Evolutionary conservation across 2,888 invertebrate species (phyloP), one percentile per base, ranked within the genome.

Genomic region (Lasiommata megera): DNA sequence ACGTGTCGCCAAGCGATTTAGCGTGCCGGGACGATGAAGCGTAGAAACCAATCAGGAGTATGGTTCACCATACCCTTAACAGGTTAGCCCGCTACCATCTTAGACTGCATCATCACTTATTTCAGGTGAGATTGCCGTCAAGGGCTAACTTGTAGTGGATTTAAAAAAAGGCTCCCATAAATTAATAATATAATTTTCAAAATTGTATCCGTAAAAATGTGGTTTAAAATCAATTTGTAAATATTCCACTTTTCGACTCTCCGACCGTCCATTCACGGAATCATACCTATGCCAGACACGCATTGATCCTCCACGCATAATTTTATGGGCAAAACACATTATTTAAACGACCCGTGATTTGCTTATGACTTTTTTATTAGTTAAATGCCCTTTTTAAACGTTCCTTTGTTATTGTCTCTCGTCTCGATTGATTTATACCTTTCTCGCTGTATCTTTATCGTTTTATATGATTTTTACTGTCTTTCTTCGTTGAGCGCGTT

Each of bases 321-420:
- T 44, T 37, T 46, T 18, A 46, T 28, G 31, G 14, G 9, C 28
- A 43, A 18, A 38, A 11, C 28, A 12, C 51, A 37, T 50, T 36
- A 37, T 18, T 14, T 9, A 37, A 14, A 50, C 8, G 37, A n/a
- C 28, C 38, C 14, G 31, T 53, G 29, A 54, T 56, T 56, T 37
- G 18, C 31, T 48, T 37, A 54, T 54, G 36, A 34, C 53, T 60
- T 60, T 60, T 60, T 50, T 60, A 50, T 57, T 44, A 54, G 38
- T 16, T 50, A 40, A 57, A 37, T 51, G 50, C 51, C n/a, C n/a
- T 50, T 50, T 23, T 28, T 17, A 54, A 60, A 57, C 40, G 40
- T 34, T 11, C 17, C 44, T 54, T 54, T 54, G 44, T 47, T 51
- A 28, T 41, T 40, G 51, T 43, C 40, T 51, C 29, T 17, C 7